phyloP scores from a whole-genome alignment of 2,113 vertebrate genomes.

The Barbus barbus region DNA sequence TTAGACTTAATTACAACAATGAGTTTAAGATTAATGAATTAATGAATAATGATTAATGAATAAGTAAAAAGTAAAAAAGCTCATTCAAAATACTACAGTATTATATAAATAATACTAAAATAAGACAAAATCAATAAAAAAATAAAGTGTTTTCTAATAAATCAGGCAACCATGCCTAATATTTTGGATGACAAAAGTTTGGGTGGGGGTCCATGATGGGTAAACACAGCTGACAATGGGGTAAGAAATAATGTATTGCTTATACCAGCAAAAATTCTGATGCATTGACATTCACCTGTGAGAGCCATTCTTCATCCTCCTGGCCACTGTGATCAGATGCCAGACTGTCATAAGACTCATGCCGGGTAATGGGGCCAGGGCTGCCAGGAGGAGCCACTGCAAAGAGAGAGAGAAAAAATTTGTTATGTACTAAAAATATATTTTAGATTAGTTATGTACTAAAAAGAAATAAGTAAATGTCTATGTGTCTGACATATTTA shows the following conservation, averaged over 20 bases:
- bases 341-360: slow-evolving; percentile 93
- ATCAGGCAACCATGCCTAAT: not conserved
- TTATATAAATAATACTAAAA: too few species aligned
- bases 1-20: too few species aligned
- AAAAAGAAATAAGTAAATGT: too few species aligned
- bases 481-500: too few species aligned
- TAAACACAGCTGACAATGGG: slow-evolving; percentile 58
- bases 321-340: slow-evolving; percentile 91
- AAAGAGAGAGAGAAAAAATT: slow-evolving; percentile 10
- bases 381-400: slow-evolving; percentile 88
- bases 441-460: not conserved
- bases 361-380: slow-evolving; percentile 87
- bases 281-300: slow-evolving; percentile 83
- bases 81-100: too few species aligned
- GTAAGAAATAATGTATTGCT: slow-evolving; percentile 72
- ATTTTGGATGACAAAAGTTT: not conserved
- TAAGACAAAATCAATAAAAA: too few species aligned
- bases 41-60: too few species aligned
- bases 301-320: slow-evolving; percentile 97
- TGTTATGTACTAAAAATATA: too few species aligned
- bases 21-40: too few species aligned
- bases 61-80: too few species aligned
- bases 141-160: not conserved
- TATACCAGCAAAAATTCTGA: slow-evolving; percentile 64
- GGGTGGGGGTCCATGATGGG: not conserved